Evolutionary conservation across 2,797 vertebrate species (phyloP).

Genomic region (Nannoperca obscura): DNA sequence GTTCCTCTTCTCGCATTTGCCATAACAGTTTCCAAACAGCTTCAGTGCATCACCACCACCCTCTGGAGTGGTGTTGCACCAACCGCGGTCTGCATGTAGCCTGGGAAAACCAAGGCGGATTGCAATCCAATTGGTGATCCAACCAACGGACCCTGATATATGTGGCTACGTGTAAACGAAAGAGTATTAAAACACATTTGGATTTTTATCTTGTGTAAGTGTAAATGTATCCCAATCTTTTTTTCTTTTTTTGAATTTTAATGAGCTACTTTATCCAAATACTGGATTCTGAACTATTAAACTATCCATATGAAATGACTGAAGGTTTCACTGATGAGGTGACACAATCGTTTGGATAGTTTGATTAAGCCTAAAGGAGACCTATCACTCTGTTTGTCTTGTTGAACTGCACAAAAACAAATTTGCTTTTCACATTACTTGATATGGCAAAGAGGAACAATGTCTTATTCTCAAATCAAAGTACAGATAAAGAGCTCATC

Average conservation of each 20-base stretch:
- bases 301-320: background rate
- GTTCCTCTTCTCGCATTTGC: no score
- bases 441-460: background rate
- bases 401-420: background rate
- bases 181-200: background rate
- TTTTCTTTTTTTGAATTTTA: no score
- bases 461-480: background rate
- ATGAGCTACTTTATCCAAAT: background rate
- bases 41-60: background rate
- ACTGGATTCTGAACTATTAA: background rate
- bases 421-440: background rate
- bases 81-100: background rate
- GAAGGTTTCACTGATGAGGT: background rate
- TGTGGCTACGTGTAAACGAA: background rate
- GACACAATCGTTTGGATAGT: background rate
- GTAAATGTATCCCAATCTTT: background rate
- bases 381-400: background rate
- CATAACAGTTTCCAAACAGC: no score
- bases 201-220: background rate
- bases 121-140: no score
- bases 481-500: constrained; percentile 7
- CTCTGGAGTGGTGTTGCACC: background rate
- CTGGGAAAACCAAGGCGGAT: no score
- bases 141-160: no score
- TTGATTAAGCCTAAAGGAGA: background rate